Evolutionary conservation across 2,113 vertebrate genomes (phyloP).

Genomic region (Daubentonia madagascariensis): DNA sequence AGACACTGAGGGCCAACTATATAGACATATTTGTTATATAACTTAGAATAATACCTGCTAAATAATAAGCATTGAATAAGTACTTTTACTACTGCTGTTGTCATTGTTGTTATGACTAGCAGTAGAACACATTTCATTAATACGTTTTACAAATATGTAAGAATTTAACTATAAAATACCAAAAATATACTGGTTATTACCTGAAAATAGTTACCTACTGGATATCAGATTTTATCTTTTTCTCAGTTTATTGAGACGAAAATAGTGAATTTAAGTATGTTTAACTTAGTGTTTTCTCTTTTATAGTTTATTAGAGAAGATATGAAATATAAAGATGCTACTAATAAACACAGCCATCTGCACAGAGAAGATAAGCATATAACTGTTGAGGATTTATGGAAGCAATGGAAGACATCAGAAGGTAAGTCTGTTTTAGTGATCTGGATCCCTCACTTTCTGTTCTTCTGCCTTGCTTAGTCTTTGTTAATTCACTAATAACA

Average conservation of each 20-base stretch:
- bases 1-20: background rate
- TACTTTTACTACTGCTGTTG: background rate
- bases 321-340: slow-evolving; percentile 96
- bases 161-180: background rate
- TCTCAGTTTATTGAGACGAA: background rate
- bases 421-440: slow-evolving; percentile 80
- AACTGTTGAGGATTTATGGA: slow-evolving; percentile 98
- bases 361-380: slow-evolving; percentile 99
- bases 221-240: slow-evolving; percentile 9
- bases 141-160: background rate
- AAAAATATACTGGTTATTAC: background rate
- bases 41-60: background rate
- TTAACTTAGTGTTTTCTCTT: slow-evolving; percentile 61
- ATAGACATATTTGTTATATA: background rate
- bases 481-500: background rate
- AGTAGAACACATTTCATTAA: slow-evolving; percentile 3
- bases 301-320: slow-evolving; percentile 97
- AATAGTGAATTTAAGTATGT: slow-evolving; percentile 5
- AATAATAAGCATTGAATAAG: background rate
- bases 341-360: slow-evolving; percentile 97
- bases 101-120: background rate
- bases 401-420: slow-evolving; percentile 96
- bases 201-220: background rate
- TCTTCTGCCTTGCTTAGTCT: background rate
- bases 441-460: background rate